Evolutionary conservation across 2,888 invertebrate species (phyloP).

Genomic region (Portevinia maculata): DNA sequence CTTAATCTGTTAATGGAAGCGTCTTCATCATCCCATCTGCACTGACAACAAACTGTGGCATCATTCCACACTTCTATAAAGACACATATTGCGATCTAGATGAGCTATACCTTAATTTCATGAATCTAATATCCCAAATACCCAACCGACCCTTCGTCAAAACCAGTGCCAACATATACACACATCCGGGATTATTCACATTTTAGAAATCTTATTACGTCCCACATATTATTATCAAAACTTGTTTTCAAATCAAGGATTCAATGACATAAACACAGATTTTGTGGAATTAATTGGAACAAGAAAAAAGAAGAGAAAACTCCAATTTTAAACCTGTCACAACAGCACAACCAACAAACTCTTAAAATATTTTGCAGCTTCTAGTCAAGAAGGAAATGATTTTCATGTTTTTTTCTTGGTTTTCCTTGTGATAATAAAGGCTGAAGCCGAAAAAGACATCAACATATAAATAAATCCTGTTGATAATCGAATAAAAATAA

Average conservation of each 20-base stretch:
- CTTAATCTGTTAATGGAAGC: no score
- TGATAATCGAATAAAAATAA: conserved; percentile 68
- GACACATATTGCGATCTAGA: no score
- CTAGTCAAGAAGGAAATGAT: conserved; percentile 48
- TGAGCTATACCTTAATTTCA: no score
- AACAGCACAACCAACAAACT: conserved; percentile 25
- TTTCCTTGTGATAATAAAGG: background rate
- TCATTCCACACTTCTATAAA: no score
- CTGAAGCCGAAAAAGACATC: conserved; percentile 44
- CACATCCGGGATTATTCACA: background rate
- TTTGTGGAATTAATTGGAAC: conserved; percentile 40
- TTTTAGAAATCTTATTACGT: background rate
- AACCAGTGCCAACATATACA: background rate
- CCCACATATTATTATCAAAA: background rate
- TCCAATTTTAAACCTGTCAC: conserved; percentile 56
- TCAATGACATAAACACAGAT: conserved; percentile 9
- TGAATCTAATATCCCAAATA: no score
- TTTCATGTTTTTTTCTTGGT: background rate
- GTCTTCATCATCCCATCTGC: no score
- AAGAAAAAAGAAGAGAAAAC: conserved; percentile 12
- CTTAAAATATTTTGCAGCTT: conserved; percentile 20
- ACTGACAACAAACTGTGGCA: no score
- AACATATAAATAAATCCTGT: conserved; percentile 61
- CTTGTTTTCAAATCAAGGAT: conserved; percentile 1
- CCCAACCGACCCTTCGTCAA: background rate